Evolutionary conservation across 30 jellyfish, hydroid and myxozoan genomes (phyloP).

Genomic region (Chironex yamaguchii): DNA sequence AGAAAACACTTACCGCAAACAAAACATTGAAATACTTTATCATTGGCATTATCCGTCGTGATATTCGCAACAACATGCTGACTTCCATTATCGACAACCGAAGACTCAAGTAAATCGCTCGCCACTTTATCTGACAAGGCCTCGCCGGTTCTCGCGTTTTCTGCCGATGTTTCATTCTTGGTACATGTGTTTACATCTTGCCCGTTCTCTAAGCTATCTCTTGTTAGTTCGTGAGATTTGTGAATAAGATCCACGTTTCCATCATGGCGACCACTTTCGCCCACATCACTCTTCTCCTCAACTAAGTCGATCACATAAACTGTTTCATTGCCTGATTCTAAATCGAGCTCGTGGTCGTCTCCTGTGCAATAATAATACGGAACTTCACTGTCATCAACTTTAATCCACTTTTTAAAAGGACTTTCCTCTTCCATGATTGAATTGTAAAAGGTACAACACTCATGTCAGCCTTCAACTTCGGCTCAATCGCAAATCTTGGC

Average conservation of each 20-base stretch:
- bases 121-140: not conserved
- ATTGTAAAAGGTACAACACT: no score
- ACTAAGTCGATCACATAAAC: not conserved
- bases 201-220: not conserved
- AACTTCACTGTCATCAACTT: not conserved
- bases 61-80: no score
- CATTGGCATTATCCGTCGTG: no score
- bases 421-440: not conserved
- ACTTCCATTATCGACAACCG: not conserved
- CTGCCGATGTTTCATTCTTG: not conserved
- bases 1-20: not conserved
- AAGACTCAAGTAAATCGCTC: not conserved
- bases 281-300: not conserved
- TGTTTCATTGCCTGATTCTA: not conserved
- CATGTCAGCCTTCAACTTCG: no score
- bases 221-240: not conserved
- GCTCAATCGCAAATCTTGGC: no score
- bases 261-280: not conserved
- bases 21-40: not conserved
- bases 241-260: not conserved
- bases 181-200: not conserved
- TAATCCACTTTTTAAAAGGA: not conserved
- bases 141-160: not conserved
- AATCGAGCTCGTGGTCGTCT: not conserved
- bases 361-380: not conserved